A percentile compares a stretch with the other conserved stretches of the same genome.
Evolutionary conservation across 2,113 vertebrate genomes (phyloP).

Genomic region (Oxygymnocypris stewartii): DNA sequence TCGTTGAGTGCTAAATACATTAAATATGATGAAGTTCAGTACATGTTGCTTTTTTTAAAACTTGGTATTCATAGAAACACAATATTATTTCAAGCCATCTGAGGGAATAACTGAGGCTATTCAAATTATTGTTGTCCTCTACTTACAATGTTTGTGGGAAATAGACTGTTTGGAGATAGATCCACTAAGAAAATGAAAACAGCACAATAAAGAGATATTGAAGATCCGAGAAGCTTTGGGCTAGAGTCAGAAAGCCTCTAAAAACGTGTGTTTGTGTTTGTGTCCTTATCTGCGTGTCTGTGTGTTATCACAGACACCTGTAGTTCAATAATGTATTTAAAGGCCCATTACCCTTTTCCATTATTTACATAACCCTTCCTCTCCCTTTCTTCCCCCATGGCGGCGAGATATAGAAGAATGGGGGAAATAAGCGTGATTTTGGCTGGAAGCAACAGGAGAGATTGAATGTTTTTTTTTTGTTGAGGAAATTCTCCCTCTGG

Average conservation of each 20-base stretch:
- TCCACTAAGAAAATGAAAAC: constrained; percentile 33
- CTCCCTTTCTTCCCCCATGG: background rate
- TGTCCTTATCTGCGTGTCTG: background rate
- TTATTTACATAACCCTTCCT: constrained; percentile 30
- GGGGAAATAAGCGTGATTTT: constrained; percentile 7
- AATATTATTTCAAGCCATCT: background rate
- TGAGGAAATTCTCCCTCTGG: constrained; percentile 12
- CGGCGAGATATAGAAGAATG: background rate
- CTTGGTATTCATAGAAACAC: background rate
- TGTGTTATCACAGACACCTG: constrained; percentile 27
- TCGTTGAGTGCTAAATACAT: background rate
- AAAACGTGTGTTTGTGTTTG: background rate
- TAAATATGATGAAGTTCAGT: background rate
- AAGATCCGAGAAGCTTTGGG: constrained; percentile 27
- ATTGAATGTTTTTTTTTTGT: constrained; percentile 8
- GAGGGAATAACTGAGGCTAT: background rate
- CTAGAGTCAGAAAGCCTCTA: constrained; percentile 1
- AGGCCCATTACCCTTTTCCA: constrained; percentile 33
- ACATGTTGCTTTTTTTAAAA: background rate
- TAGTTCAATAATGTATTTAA: constrained; percentile 31
- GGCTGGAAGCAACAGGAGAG: constrained; percentile 16
- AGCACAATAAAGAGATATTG: constrained; percentile 38
- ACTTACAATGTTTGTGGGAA: constrained; percentile 23
- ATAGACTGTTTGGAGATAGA: constrained; percentile 20
- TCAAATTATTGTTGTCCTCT: constrained; percentile 16